Evolutionary conservation across 2,797 vertebrate species (phyloP).

Genomic region (Ceryle rudis): DNA sequence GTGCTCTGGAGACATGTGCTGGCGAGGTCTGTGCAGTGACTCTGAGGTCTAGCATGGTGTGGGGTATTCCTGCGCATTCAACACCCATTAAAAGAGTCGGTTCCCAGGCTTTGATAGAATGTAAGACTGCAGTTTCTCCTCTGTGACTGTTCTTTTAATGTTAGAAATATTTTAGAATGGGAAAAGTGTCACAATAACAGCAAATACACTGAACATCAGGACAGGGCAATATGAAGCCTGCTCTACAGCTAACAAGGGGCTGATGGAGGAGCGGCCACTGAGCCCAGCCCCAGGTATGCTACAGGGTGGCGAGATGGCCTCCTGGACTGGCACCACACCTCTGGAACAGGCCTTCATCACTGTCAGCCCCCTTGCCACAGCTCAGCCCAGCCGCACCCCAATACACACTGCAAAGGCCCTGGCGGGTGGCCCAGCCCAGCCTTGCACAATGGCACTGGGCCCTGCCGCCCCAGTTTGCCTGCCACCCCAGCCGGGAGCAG

Average conservation of each 20-base stretch:
- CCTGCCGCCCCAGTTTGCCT: not conserved
- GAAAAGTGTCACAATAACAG: not conserved
- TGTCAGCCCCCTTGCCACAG: rapidly evolving
- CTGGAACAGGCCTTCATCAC: not conserved
- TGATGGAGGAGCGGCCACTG: rapidly evolving
- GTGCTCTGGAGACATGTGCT: rapidly evolving
- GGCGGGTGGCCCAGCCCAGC: not conserved
- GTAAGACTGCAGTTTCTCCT: not conserved
- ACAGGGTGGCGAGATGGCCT: rapidly evolving
- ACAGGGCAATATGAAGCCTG: not conserved
- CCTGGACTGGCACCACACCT: rapidly evolving
- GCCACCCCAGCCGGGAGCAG: rapidly evolving
- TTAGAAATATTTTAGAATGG: not conserved
- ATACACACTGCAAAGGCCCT: rapidly evolving
- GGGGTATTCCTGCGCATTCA: not conserved
- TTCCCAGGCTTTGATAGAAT: not conserved
- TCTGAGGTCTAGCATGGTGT: not conserved
- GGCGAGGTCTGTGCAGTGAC: not conserved
- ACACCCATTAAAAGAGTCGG: not conserved
- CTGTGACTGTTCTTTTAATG: not conserved
- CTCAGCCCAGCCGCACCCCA: not conserved
- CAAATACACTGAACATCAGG: not conserved
- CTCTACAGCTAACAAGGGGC: not conserved
- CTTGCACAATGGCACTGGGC: not conserved
- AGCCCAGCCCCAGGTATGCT: rapidly evolving